Conservation (phyloP, 2,797 vertebrate genomes). For the Halcyon smyrnensis region DNA sequence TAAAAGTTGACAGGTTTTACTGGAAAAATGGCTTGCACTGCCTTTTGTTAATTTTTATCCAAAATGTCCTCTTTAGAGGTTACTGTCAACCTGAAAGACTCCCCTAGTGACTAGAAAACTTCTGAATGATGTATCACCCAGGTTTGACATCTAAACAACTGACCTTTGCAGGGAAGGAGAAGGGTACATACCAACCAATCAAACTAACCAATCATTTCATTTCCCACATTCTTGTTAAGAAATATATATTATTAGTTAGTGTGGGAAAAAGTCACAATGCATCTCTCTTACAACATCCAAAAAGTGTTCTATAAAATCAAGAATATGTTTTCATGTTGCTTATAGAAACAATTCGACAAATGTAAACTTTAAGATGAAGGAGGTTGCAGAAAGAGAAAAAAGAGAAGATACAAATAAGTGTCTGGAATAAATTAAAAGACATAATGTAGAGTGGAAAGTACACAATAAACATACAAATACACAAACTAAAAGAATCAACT, state of each 20-base stretch:
- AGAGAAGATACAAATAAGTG: not conserved
- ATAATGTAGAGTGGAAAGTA: not conserved
- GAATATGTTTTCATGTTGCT: not conserved
- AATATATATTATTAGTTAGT: too few species aligned
- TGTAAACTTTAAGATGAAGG: not conserved
- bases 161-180: not conserved
- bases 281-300: not conserved
- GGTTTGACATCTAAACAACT: not conserved
- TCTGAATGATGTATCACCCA: not conserved
- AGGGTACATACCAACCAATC: not conserved
- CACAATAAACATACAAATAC: not conserved
- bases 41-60: not conserved
- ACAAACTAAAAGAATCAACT: not conserved
- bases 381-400: not conserved
- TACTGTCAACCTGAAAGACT: not conserved
- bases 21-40: not conserved
- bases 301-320: not conserved
- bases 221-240: not conserved
- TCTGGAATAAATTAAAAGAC: not conserved
- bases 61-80: not conserved
- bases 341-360: not conserved
- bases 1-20: not conserved
- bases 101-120: not conserved
- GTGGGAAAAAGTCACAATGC: rapidly evolving
- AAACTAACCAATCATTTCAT: not conserved